Base-by-base conservation (phyloP, 2,797 vertebrate species). In the Limnodromus scolopaceus region DNA sequence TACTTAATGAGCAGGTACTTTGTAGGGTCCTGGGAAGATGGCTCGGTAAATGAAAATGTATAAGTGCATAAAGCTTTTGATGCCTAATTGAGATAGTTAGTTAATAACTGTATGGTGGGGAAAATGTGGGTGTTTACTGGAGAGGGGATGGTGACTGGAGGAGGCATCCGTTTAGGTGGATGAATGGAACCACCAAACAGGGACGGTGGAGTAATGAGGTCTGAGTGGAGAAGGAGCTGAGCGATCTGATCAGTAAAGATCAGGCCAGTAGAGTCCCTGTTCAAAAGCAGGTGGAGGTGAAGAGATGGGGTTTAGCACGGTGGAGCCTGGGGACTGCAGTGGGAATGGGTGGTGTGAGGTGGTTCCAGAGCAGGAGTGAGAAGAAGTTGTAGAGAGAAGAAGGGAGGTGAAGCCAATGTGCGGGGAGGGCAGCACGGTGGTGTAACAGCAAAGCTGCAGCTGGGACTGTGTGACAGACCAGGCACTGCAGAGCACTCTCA, bases 251-350 rank as follows among this genome's bases (percentile, higher is more conserved):
- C 27, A n/a, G 34, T 15, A 1, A 39, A 11, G 68, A 15, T 4
- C 18, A 53, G 77, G n/a, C 25, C 69, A 43, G 38, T 32, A 1
- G 11, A 27, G 25, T 13, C 39, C 55, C 49, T 13, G 13, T 13
- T 8, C 3, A 71, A 5, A 36, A 54, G 41, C 49, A 25, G 16
- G 48, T 34, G 7, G 34, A 7, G 30, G 24, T 6, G 54, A 22
- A 28, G 2, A 7, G 39, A 4, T 6, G 75, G 25, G 18, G 1
- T 4, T 34, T 27, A 49, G 34, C 30, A 14, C 32, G 1, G 0
- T 0, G 0, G 75, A 8, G 71, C 45, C 0, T 25, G 11, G 86
- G 65, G 69, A 5, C 76, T 72, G 51, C 38, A 1, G 54, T 22
- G 61, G 34, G 43, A 27, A 1, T 0, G 2, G 49, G 13, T 13